Base-by-base conservation (phyloP, 1,140 invertebrate species). In the Bombus waltoni region DNA sequence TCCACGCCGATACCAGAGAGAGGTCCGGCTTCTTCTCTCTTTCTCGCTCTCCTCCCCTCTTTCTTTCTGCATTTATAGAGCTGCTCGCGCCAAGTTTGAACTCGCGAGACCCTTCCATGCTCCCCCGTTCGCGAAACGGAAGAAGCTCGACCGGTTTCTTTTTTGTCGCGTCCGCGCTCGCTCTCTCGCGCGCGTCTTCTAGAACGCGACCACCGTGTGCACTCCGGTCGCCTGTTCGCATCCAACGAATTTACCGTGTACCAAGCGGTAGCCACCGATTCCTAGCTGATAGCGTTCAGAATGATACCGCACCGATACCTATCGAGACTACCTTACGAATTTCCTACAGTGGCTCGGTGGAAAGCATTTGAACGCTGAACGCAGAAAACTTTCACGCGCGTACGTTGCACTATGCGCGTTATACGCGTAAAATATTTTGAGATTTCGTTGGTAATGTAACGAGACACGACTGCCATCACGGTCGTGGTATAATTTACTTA, bases 121-220 rank as follows among this genome's bases (percentile, higher is more conserved):
- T 62, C 40, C 44, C 47, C 66, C 66, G 66, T 79, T 72, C 86
- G 76, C 75, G 40, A 87, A 87, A 83, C 81, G 80, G 85, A 75
- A 80, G 85, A 87, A 75, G 85, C 83, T 80, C 66, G 62, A 70
- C 81, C 79, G 81, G 86, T 88, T 89, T 85, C 86, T 85, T 84
- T 83, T 89, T 88, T 42, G 57, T 65, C 38, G 38, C 59, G 57
- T 9, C 35, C 40, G 83, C 11, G 25, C 38, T 5, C 70, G 25
- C 38, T 5, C 40, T 28, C 70, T 81, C 78, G 73, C 70, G 59
- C 25, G 4, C n/a, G 38, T 42, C 62, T 65, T 59, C 66, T 59
- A 74, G 84, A 81, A 81, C 83, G 65, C 62, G 83, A 81, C 77
- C 76, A 85, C 76, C 83, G 40, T 42, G 53, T 13, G 44, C n/a